Percentiles rank a stretch among this genome's conserved stretches.
Conservation (phyloP, 1,140 invertebrate genomes). For the Cydia amplana region DNA sequence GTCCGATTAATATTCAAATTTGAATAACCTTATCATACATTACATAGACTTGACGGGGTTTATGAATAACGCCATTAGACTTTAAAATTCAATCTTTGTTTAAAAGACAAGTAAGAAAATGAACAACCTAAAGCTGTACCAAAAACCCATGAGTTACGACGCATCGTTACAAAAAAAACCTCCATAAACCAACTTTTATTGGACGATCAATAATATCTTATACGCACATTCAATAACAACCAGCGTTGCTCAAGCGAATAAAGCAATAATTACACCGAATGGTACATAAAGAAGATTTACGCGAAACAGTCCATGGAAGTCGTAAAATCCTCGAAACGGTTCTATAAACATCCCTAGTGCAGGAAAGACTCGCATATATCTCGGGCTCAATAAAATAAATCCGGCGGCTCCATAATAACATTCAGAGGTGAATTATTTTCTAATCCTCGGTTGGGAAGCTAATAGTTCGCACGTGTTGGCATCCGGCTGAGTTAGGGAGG, state of each 20-base stretch:
- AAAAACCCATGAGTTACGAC: conserved; percentile 50
- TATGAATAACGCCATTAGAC: too few relatives aligned
- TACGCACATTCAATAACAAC: conserved; percentile 72
- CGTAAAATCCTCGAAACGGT: conserved; percentile 64
- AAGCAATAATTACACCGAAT: conserved; percentile 70
- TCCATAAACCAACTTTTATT: conserved; percentile 73
- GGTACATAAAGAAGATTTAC: conserved; percentile 73
- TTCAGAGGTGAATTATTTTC: conserved; percentile 77
- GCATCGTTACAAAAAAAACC: conserved; percentile 59
- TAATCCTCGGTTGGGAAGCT: conserved; percentile 72
- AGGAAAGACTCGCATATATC: conserved; percentile 73
- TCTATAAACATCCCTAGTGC: conserved; percentile 70
- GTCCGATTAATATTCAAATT: too few relatives aligned
- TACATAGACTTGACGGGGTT: too few relatives aligned
- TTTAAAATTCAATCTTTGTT: conserved; percentile 43
- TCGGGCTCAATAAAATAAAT: conserved; percentile 76
- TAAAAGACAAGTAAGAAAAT: conserved; percentile 36
- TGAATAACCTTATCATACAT: too few relatives aligned
- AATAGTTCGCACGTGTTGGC: conserved; percentile 77
- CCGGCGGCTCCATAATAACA: conserved; percentile 73
- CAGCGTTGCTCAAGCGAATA: conserved; percentile 65
- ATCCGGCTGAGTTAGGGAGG: conserved; percentile 62
- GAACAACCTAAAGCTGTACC: conserved; percentile 43
- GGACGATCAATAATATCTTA: conserved; percentile 74
- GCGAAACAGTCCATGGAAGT: conserved; percentile 54